A percentile compares a stretch with the other conserved stretches of the same genome.
These are phyloP conservation scores for Anaspis maculata DNA, from an alignment of 2,888 invertebrate genomes.

Conservation along the genomic window DNA sequence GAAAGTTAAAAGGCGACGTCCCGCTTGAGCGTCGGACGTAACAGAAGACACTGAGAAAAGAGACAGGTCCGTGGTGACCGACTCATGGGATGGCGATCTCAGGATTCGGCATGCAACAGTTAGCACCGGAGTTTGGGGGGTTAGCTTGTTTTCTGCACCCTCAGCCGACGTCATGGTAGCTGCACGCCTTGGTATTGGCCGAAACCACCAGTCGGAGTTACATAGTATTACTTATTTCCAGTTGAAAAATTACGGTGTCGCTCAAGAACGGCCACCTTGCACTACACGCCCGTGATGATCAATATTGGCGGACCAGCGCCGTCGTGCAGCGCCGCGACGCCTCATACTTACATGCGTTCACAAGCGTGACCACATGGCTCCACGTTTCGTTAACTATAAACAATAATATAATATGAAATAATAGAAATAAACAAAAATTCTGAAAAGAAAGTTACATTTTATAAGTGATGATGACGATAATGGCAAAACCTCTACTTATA, in stretches of 20 bases:
- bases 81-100: constrained; percentile 76
- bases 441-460: no score
- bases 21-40: constrained; percentile 46
- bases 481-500: no score
- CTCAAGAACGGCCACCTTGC: constrained; percentile 6
- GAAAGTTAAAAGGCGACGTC: constrained; percentile 43
- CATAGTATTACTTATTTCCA: constrained; percentile 4
- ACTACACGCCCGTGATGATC: constrained; percentile 21
- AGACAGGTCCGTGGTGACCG: constrained; percentile 74
- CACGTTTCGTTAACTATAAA: no score
- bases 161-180: constrained; percentile 13
- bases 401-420: no score
- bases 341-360: no score
- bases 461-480: no score
- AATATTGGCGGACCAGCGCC: constrained; percentile 21
- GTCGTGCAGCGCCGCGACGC: no score
- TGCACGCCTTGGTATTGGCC: neutral
- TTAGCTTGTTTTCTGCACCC: constrained; percentile 24
- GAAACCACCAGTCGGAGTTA: constrained; percentile 1
- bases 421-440: no score
- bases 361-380: no score
- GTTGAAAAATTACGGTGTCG: constrained; percentile 3
- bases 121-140: constrained; percentile 44
- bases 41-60: constrained; percentile 62
- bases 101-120: constrained; percentile 54